Evolutionary conservation across 2,888 invertebrate genomes (phyloP), one percentile per base, ranked within the genome.

Genomic region (Mechanitis mazaeus): DNA sequence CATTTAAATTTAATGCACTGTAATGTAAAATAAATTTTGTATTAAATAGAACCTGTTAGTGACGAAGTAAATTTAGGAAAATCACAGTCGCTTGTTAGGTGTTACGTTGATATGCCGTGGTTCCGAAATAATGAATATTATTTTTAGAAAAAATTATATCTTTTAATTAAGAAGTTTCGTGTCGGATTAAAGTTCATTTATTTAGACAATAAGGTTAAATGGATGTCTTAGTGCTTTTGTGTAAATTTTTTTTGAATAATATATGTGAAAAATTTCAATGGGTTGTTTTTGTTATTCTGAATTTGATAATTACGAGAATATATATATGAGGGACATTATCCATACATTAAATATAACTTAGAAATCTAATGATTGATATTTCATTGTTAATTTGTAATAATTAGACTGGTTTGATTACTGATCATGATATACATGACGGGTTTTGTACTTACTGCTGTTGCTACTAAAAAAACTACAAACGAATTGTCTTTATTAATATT

Each of bases 181-280:
- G 88, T 87, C 81, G 84, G 79, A 85, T 87, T 87, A 83, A 83
- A 85, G 80, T 88, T 88, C 87, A 84, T 90, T 90, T 87, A 89
- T 87, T 85, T 91, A 91, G 90, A 87, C 85, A 83, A 85, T 91
- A 90, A 91, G 90, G 80, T 88, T 88, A 86, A 88, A 87, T 91
- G 88, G 88, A 91, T 91, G 90, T 91, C 87, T 88, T 91, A 91
- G 90, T 90, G 90, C 90, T 91, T 90, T 90, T 89, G 88, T 90
- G 90, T 90, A 91, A 85, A 85, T 88, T 90, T 90, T 42, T 87
- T 90, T 90, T 90, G 87, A 87, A 86, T 90, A 90, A 90, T 91
- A 91, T 91, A 91, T 90, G 90, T 91, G 89, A 79, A 84, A 88
- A 89, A 89, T 80, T 64, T 66, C 71, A 60, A 59, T 61, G 56